Conservation (phyloP, 2,797 vertebrate species). For the Babyrousa celebensis region DNA sequence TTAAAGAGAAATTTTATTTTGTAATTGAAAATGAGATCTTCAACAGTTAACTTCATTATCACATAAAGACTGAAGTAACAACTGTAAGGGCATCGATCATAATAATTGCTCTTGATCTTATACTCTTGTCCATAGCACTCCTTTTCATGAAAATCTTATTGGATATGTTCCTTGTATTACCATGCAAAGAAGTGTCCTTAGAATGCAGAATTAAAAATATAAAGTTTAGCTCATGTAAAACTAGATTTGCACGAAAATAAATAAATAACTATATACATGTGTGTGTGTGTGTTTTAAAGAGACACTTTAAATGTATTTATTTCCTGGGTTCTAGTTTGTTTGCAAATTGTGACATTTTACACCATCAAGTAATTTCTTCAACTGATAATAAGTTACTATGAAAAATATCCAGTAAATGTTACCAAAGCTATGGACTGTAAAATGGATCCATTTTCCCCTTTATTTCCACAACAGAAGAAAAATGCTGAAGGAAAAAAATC, state of each 20-base stretch:
- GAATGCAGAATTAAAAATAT: background rate
- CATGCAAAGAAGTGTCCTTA: background rate
- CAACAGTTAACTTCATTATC: background rate
- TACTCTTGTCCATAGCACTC: background rate
- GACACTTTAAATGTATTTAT: background rate
- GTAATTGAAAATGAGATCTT: conserved; percentile 8
- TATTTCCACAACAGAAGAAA: background rate
- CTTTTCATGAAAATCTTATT: background rate
- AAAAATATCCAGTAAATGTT: background rate
- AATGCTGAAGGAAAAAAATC: background rate
- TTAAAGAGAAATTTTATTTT: conserved; percentile 44
- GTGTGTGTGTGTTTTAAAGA: background rate
- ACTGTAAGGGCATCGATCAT: background rate
- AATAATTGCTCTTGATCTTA: background rate
- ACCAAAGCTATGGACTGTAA: background rate
- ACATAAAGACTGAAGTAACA: background rate
- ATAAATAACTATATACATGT: background rate
- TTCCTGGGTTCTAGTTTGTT: background rate
- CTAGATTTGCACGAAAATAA: background rate
- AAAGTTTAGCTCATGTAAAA: background rate
- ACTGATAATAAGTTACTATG: background rate
- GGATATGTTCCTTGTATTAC: background rate
- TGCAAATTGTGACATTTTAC: conserved; percentile 7
- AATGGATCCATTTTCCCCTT: background rate
- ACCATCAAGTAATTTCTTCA: background rate